Conservation (phyloP, 2,797 vertebrate species). For the Acomys russatus region DNA sequence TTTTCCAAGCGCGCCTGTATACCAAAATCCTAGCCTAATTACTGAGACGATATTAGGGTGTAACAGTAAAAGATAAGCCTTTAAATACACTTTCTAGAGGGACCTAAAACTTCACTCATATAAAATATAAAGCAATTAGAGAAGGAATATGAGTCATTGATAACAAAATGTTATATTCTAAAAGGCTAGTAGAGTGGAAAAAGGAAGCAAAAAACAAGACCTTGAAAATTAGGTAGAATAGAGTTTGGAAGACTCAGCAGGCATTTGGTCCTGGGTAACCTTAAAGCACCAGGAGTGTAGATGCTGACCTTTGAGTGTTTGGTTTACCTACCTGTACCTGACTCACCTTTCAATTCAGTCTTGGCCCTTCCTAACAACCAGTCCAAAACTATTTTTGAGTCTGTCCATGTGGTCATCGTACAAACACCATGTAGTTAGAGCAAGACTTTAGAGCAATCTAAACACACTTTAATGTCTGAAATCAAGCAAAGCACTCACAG, state of each 20-base stretch:
- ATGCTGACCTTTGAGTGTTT: background rate
- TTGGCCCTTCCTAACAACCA: constrained; percentile 45
- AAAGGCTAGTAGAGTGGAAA: background rate
- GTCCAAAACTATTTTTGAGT: constrained; percentile 10
- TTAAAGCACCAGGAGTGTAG: background rate
- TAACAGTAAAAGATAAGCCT: background rate
- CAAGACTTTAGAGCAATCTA: background rate
- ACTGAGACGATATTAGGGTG: background rate
- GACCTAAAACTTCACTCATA: constrained; percentile 13
- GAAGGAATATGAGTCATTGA: background rate
- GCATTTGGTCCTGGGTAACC: background rate
- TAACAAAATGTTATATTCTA: background rate
- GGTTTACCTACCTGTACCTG: constrained; percentile 16
- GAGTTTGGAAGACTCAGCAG: background rate
- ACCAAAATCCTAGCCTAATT: constrained; percentile 33
- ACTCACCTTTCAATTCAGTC: constrained; percentile 9
- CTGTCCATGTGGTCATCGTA: background rate
- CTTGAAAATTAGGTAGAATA: background rate
- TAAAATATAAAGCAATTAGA: constrained; percentile 36
- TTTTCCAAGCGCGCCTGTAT: background rate
- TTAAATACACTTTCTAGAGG: background rate
- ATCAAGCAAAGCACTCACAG: background rate
- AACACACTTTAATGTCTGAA: constrained; percentile 4
- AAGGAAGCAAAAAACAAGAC: background rate
- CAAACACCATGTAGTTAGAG: background rate